Evolutionary conservation across 2,113 vertebrate genomes (phyloP), one percentile per base, ranked within the genome.

Genomic region (Prolemur simus): DNA sequence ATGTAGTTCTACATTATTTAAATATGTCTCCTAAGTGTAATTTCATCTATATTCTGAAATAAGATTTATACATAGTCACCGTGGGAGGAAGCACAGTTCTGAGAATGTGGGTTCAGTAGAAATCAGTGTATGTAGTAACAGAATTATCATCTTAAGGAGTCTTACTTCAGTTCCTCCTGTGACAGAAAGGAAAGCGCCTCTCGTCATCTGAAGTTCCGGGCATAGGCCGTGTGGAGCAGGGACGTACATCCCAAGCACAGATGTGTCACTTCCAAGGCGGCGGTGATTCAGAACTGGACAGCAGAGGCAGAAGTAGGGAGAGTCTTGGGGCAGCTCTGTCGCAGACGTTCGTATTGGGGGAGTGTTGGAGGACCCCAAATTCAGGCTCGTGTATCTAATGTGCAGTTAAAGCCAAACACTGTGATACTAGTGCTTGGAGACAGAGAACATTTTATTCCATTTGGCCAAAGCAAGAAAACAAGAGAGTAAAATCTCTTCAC

Each of bases 1-100:
- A 66, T 37, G 12, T 58, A 20, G 29, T 23, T 87, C 34, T 84
- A 49, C 34, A 58, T 84, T 83, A 92, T 84, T 90, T 96, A 69
- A 89, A 69, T 52, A 56, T 13, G 34, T 81, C 20, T 27, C 63
- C 49, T 21, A 92, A 88, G 18, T 52, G 5, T 49, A 87, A 83
- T 63, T 84, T 92, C 49, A 49, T 80, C 42, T 68, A 32, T 27
- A 69, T 68, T 78, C 13, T 92, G 60, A 80, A 84, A 12, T 92
- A 66, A 81, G 47, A 64, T 49, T 60, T 80, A 39, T 56, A 82
- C 23, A 29, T 77, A 52, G 73, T 94, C 5, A 73, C 21, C 25
- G 39, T 25, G 87, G 60, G 64, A 37, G 60, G 39, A 27, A 68
- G 14, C 45, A 68, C 11, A 56, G 47, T 85, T 52, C 60, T 92